Base-by-base conservation (phyloP, 2,888 invertebrate species). In the Cremastobaeus sp. region DNA sequence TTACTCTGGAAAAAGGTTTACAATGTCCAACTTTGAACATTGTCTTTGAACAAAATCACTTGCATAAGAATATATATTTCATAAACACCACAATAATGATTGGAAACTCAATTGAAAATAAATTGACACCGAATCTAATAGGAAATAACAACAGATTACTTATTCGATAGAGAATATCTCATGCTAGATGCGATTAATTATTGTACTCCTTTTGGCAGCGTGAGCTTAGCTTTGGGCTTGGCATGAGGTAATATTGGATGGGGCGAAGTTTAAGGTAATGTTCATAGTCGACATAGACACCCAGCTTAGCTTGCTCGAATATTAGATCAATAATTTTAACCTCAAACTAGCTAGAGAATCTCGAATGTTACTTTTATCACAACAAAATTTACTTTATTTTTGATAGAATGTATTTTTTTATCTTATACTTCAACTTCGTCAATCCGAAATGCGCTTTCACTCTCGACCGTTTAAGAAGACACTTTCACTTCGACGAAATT, bases 261-360 rank as follows among this genome's bases (percentile, higher is more conserved):
- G 81, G 78, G 76, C 74, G 47, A 85, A 84, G 83, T 85, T 84
- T 85, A 86, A 86, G 86, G 86, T 85, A 86, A 76, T 80, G 82
- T 79, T 77, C 77, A 77, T 75, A 77, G 79, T 77, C 78, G 77
- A 80, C 81, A 81, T 81, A 82, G 83, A 82, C 82, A 83, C 82
- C 81, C 78, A 76, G 85, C 83, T 85, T 83, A 85, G 83, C 83
- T 85, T 83, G 79, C 83, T 83, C 83, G 84, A 85, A 85, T 87
- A 86, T 87, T 85, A 87, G 86, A 87, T 87, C 87, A 86, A 87
- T 87, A 87, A 86, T 86, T 86, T 83, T 84, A 83, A 83, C 83
- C 81, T 81, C 76, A 76, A 77, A 78, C 77, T 78, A 75, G 72
- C 60, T 75, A 32, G 50, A 62, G 65, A 71, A 76, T 79, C 76